Conservation (phyloP, 2,888 invertebrate species). For the Teleiodes luculella region DNA sequence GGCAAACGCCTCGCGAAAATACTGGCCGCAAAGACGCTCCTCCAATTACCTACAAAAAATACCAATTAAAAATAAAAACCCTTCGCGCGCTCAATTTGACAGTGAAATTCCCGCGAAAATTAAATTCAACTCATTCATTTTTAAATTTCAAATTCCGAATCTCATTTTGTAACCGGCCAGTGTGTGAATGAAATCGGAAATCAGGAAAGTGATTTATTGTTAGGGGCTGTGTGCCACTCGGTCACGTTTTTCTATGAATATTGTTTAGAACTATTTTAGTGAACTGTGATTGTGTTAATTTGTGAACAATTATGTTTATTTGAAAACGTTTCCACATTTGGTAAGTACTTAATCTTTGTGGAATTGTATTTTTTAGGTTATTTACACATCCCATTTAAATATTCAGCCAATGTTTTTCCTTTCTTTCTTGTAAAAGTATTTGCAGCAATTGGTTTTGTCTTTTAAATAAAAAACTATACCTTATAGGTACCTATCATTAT, state of each 20-base stretch:
- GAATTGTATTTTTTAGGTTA: no score
- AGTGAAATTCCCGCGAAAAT: constrained; percentile 21
- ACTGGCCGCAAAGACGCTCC: constrained; percentile 31
- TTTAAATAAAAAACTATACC: no score
- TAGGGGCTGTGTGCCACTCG: background rate
- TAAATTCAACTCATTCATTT: constrained; percentile 29
- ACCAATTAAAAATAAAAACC: constrained; percentile 2
- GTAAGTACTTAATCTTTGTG: background rate
- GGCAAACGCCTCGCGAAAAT: constrained; percentile 36
- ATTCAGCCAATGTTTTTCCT: no score
- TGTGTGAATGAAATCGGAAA: constrained; percentile 38
- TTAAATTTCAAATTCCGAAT: constrained; percentile 40
- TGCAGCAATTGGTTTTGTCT: no score
- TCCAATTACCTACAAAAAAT: constrained; percentile 36
- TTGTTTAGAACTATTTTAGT: background rate
- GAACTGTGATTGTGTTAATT: background rate
- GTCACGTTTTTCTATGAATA: background rate
- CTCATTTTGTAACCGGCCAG: constrained; percentile 37
- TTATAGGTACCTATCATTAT: no score
- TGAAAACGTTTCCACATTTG: background rate
- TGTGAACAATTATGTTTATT: background rate
- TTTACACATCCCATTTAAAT: no score
- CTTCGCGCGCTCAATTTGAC: background rate
- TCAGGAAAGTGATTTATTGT: constrained; percentile 8
- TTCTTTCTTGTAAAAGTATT: no score